phyloP scores from a whole-genome alignment of 2,797 vertebrate species.

The Poeciliopsis infans region DNA sequence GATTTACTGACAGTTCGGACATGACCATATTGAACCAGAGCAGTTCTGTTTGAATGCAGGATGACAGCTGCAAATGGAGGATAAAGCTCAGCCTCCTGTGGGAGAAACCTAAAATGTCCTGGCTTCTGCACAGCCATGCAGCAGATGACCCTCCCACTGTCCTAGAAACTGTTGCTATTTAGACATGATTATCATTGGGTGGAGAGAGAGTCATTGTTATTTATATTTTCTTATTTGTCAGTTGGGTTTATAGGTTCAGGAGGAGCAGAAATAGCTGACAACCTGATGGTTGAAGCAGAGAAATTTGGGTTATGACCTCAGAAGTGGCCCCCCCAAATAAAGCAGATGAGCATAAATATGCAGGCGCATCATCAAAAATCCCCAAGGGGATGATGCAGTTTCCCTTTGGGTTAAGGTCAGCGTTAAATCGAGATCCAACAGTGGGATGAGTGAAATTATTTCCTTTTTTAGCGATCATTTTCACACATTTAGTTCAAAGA shows the following conservation, averaged over 20 bases:
- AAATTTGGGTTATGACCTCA: conserved; percentile 55
- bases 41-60: conserved; percentile 6
- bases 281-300: conserved; percentile 35
- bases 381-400: conserved; percentile 62
- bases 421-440: conserved; percentile 59
- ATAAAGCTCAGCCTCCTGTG: conserved; percentile 47
- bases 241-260: conserved; percentile 58
- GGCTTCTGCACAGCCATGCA: conserved; percentile 51
- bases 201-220: conserved; percentile 71
- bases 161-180: conserved; percentile 81
- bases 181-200: conserved; percentile 59
- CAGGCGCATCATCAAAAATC: conserved; percentile 56
- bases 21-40: conserved; percentile 15
- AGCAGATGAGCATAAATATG: conserved; percentile 65
- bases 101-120: conserved; percentile 58
- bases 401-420: conserved; percentile 68
- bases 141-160: conserved; percentile 68
- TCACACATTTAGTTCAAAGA: conserved; percentile 56
- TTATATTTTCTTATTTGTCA: conserved; percentile 68
- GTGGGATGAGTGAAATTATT: conserved; percentile 63
- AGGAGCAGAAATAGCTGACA: conserved; percentile 28
- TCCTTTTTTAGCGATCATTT: conserved; percentile 55
- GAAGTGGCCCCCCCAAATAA: conserved; percentile 27
- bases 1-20: conserved; percentile 21
- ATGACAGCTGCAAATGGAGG: conserved; percentile 51